Percentiles rank a stretch among this genome's conserved stretches.
Evolutionary conservation across 2,888 invertebrate genomes (phyloP).

Genomic region (Agrilus biguttatus): DNA sequence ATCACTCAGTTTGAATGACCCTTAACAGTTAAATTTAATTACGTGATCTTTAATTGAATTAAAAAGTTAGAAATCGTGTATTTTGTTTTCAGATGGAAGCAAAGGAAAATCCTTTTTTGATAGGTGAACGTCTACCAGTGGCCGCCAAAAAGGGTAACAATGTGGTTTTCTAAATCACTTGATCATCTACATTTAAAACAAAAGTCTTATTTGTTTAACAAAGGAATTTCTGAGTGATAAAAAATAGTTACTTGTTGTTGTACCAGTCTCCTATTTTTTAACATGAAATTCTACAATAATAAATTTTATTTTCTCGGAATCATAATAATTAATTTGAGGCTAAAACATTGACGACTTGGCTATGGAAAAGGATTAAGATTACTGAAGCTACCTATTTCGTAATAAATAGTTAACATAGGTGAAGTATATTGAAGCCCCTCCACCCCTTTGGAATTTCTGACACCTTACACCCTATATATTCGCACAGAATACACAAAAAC

Average conservation of each 20-base stretch:
- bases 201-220: conserved; percentile 1
- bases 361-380: conserved; percentile 11
- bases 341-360: conserved; percentile 14
- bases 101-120: conserved; percentile 62
- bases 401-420: no score
- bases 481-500: no score
- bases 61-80: conserved; percentile 7
- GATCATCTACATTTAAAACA: conserved; percentile 5
- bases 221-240: neutral
- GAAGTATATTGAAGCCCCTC: no score
- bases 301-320: neutral
- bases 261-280: no score
- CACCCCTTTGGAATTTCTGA: no score
- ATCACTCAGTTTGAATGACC: no score
- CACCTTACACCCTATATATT: no score
- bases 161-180: conserved; percentile 33
- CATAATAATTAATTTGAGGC: conserved; percentile 3
- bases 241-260: no score
- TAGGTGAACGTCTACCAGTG: conserved; percentile 75
- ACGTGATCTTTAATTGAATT: no score
- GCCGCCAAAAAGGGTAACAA: conserved; percentile 87
- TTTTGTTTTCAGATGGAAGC: conserved; percentile 39
- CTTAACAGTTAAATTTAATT: no score
- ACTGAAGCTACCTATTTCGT: neutral
- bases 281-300: neutral